Evolutionary conservation across 2,888 invertebrate species (phyloP).

Genomic region (Ganaspis brasiliensis): DNA sequence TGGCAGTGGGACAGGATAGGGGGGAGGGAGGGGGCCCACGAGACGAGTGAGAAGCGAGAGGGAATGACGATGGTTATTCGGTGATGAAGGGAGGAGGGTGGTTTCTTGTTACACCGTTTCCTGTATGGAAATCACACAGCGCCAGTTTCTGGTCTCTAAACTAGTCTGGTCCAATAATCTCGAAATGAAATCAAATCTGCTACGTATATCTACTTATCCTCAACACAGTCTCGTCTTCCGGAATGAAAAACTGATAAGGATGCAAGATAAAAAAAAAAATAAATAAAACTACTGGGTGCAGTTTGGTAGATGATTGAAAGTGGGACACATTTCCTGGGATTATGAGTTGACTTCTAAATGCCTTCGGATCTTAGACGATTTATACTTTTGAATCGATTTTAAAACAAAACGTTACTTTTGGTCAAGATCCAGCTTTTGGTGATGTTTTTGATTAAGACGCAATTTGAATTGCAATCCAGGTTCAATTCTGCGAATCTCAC

Average conservation of each 20-base stretch:
- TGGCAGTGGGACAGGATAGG: neutral
- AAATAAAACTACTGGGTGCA: slow-evolving; percentile 2
- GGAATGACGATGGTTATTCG: slow-evolving; percentile 19
- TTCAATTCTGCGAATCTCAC: too few relatives aligned
- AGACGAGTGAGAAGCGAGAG: neutral
- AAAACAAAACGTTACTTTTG: too few relatives aligned
- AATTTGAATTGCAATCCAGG: too few relatives aligned
- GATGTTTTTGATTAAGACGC: too few relatives aligned
- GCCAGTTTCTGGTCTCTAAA: slow-evolving; percentile 19
- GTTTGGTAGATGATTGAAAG: slow-evolving; percentile 10
- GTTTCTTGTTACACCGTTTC: slow-evolving; percentile 78
- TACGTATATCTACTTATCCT: slow-evolving; percentile 24
- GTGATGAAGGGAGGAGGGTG: slow-evolving; percentile 61
- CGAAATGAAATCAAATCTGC: slow-evolving; percentile 75
- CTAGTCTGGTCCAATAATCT: slow-evolving; percentile 69
- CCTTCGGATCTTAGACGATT: too few relatives aligned
- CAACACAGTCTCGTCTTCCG: slow-evolving; percentile 24
- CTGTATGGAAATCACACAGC: slow-evolving; percentile 78
- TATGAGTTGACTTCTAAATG: too few relatives aligned
- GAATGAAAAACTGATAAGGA: slow-evolving; percentile 15
- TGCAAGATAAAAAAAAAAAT: neutral
- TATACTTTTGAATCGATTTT: too few relatives aligned
- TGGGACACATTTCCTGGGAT: slow-evolving; percentile 8
- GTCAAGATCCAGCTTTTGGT: too few relatives aligned
- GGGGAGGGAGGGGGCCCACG: too few relatives aligned